Evolutionary conservation across 2,888 invertebrate genomes (phyloP).

Genomic region (Stenoptilia bipunctidactyla): DNA sequence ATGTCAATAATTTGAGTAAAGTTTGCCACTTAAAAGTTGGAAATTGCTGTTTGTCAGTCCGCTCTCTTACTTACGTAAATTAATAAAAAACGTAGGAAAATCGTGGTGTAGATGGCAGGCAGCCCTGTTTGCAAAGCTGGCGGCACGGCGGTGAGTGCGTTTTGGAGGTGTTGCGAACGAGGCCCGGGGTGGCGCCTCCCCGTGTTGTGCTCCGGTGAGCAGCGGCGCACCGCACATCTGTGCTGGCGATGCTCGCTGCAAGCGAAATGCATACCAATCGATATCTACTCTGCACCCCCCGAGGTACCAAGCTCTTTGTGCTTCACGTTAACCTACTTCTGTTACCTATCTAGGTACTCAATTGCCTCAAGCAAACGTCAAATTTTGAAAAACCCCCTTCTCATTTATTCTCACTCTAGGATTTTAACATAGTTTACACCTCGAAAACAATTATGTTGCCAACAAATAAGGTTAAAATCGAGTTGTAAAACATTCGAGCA

Average conservation of each 20-base stretch:
- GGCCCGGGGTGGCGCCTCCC: constrained; percentile 19
- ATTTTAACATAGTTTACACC: too few relatives aligned
- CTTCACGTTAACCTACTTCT: constrained; percentile 58
- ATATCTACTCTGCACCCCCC: constrained; percentile 43
- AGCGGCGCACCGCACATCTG: constrained; percentile 17
- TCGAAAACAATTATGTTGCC: not conserved
- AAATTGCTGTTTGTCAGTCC: too few relatives aligned
- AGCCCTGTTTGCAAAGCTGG: too few relatives aligned
- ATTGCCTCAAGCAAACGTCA: not conserved
- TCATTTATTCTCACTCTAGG: too few relatives aligned
- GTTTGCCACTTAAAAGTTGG: too few relatives aligned
- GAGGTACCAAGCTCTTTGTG: constrained; percentile 61
- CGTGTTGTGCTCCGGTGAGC: constrained; percentile 18
- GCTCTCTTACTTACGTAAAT: too few relatives aligned
- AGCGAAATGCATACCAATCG: constrained; percentile 62
- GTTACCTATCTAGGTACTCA: not conserved
- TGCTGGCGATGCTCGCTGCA: constrained; percentile 24
- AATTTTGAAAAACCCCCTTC: too few relatives aligned
- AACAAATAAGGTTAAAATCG: not conserved
- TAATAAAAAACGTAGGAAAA: too few relatives aligned
- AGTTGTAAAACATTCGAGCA: too few relatives aligned
- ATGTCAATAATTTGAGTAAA: too few relatives aligned
- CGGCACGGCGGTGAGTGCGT: not conserved
- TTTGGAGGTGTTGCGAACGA: not conserved
- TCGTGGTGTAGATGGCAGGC: too few relatives aligned